These are phyloP conservation scores for Bombus waltoni DNA, from an alignment of 1,140 invertebrate genomes.

Conservation along the genomic window DNA sequence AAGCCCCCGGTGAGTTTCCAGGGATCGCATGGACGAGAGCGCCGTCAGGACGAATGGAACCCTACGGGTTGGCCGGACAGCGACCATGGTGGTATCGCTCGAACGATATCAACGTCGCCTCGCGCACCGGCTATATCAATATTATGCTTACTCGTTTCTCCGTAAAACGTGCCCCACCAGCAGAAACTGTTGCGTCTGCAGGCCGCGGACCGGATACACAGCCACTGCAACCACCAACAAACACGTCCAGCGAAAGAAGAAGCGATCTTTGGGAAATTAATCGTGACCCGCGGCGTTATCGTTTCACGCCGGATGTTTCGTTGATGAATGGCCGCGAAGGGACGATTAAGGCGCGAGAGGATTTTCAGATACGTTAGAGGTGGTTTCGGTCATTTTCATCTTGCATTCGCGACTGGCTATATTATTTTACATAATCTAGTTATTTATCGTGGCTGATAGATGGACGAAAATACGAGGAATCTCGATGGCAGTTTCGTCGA, in stretches of 20 bases:
- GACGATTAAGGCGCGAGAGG: background rate
- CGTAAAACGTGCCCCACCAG: slow-evolving; percentile 70
- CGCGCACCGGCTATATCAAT: slow-evolving; percentile 70
- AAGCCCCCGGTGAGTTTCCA: slow-evolving; percentile 57
- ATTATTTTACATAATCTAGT: no score
- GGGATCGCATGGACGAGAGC: slow-evolving; percentile 50
- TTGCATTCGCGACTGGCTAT: no score
- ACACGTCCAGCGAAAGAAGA: background rate
- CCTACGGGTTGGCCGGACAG: slow-evolving; percentile 46
- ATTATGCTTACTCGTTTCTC: slow-evolving; percentile 75
- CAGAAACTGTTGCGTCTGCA: slow-evolving; percentile 73
- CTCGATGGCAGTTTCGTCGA: no score
- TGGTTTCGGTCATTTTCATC: background rate
- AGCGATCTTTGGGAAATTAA: slow-evolving; percentile 37
- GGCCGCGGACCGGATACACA: slow-evolving; percentile 27
- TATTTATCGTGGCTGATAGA: no score
- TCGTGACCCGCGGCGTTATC: slow-evolving; percentile 15
- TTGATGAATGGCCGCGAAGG: background rate
- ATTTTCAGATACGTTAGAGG: background rate
- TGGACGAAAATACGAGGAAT: no score
- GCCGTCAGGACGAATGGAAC: slow-evolving; percentile 39
- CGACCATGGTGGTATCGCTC: slow-evolving; percentile 48
- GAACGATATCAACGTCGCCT: slow-evolving; percentile 64
- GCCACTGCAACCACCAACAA: background rate
- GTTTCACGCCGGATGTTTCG: background rate